Evolutionary conservation across 1,140 invertebrate species (phyloP).

Genomic region (Drosophila lini): DNA sequence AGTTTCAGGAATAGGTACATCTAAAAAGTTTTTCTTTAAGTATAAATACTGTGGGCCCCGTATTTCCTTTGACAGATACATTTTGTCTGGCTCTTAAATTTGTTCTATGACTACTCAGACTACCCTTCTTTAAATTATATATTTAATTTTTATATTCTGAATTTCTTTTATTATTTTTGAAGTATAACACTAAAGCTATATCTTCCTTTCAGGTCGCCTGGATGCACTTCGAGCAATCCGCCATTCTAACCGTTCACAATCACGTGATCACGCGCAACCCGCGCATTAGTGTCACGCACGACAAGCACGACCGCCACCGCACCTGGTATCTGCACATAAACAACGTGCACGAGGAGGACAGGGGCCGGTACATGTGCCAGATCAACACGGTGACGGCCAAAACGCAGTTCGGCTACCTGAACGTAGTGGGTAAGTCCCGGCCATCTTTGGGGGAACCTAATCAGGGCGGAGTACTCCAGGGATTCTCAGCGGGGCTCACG

Average conservation of each 20-base stretch:
- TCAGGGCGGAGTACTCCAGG: constrained; percentile 30
- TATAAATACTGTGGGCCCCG: no score
- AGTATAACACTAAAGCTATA: neutral
- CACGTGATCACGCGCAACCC: constrained; percentile 97
- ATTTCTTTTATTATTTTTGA: neutral
- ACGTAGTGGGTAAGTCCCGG: constrained; percentile 93
- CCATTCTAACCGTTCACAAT: constrained; percentile 95
- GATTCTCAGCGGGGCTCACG: constrained; percentile 6
- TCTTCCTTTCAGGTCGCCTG: constrained; percentile 92
- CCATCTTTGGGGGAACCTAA: constrained; percentile 40
- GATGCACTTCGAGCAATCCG: constrained; percentile 97
- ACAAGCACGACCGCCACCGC: constrained; percentile 89
- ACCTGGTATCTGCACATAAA: constrained; percentile 96
- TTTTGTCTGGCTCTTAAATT: no score
- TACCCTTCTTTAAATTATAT: no score
- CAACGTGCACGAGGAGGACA: constrained; percentile 95
- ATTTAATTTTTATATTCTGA: accelerated
- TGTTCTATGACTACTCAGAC: no score
- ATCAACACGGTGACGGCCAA: constrained; percentile 97
- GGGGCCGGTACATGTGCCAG: constrained; percentile 97
- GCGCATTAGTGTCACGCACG: constrained; percentile 94
- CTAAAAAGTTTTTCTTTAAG: no score
- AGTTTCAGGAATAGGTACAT: no score
- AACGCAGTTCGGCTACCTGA: constrained; percentile 95
- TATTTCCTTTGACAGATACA: no score